Evolutionary conservation across 2,113 vertebrate species (phyloP).

Genomic region (Phoxinus phoxinus): DNA sequence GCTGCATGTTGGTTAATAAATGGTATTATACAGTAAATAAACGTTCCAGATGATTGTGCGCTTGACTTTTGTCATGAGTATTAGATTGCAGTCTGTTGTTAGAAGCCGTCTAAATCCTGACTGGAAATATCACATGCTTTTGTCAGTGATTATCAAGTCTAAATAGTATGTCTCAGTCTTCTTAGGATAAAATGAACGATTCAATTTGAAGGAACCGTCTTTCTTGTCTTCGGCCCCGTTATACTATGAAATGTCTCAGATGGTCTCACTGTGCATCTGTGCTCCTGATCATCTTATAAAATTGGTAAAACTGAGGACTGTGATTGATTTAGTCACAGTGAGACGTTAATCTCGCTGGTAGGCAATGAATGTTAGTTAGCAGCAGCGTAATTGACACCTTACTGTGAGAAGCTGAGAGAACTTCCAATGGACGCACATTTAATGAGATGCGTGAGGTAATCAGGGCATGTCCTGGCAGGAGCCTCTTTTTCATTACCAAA

Average conservation of each 20-base stretch:
- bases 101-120: not conserved
- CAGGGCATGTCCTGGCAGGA: slow-evolving; percentile 65
- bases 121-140: not conserved
- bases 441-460: slow-evolving; percentile 65
- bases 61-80: not conserved
- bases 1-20: not conserved
- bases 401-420: slow-evolving; percentile 54
- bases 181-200: not conserved
- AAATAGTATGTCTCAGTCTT: slow-evolving; percentile 19
- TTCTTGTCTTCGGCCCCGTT: not conserved
- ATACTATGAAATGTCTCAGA: not conserved
- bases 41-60: not conserved
- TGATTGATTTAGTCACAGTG: slow-evolving; percentile 66
- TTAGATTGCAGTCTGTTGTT: not conserved
- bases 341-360: slow-evolving; percentile 64
- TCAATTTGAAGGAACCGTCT: not conserved
- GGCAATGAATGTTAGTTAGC: slow-evolving; percentile 58
- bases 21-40: not conserved
- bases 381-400: slow-evolving; percentile 59
- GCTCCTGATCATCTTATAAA: slow-evolving; percentile 53
- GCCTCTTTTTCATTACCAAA: slow-evolving; percentile 65
- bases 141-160: not conserved
- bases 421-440: slow-evolving; percentile 60
- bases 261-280: not conserved
- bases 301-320: slow-evolving; percentile 64